Percentiles rank a stretch among this genome's conserved stretches.
These are phyloP conservation scores for Napeogenes inachia DNA, from an alignment of 2,888 invertebrate genomes.

Conservation along the genomic window DNA sequence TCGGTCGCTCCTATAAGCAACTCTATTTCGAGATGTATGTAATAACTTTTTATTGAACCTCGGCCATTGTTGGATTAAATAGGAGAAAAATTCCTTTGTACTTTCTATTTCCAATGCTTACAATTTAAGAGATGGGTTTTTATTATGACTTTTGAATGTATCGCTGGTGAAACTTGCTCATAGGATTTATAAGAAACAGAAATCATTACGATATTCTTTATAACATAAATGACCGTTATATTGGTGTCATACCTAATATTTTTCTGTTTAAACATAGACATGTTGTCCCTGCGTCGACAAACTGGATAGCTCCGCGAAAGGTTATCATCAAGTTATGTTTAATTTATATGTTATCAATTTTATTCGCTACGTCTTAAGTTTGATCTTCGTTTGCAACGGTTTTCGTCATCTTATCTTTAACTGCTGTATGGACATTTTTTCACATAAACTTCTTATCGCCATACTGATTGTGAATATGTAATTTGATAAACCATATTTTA, in stretches of 20 bases:
- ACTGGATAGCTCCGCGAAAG: conserved; percentile 41
- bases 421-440: conserved; percentile 47
- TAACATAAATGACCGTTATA: background rate
- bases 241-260: background rate
- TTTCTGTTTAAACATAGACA: conserved; percentile 10
- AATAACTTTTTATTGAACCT: conserved; percentile 48
- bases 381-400: conserved; percentile 35
- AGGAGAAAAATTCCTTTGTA: conserved; percentile 25
- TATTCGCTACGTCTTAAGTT: conserved; percentile 31
- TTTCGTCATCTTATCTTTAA: conserved; percentile 41
- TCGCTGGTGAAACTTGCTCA: background rate
- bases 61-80: conserved; percentile 31
- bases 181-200: background rate
- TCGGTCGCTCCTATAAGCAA: conserved; percentile 51
- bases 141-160: conserved; percentile 2
- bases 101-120: background rate
- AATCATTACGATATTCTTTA: background rate
- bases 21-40: conserved; percentile 49
- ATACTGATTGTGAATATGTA: conserved; percentile 21
- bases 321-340: conserved; percentile 39
- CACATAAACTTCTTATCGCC: conserved; percentile 42
- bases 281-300: conserved; percentile 39
- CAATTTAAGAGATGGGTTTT: background rate
- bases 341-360: conserved; percentile 27
- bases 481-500: conserved; percentile 15